A percentile compares a stretch with the other conserved stretches of the same genome.
phyloP scores from a whole-genome alignment of 2,888 invertebrate species.

The Hypercompe scribonia region DNA sequence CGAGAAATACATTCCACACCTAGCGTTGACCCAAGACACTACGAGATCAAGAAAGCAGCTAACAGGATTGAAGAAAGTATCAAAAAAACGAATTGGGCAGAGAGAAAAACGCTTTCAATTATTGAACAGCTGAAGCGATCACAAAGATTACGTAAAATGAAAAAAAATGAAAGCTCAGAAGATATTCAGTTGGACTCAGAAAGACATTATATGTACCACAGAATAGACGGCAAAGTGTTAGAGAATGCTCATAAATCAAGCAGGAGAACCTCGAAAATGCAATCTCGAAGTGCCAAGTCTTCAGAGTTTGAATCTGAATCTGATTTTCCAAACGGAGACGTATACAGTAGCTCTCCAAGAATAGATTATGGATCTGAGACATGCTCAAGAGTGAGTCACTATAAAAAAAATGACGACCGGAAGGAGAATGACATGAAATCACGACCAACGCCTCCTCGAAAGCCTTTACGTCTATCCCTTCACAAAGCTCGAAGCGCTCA shows the following conservation, averaged over 20 bases:
- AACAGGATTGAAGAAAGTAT: constrained; percentile 81
- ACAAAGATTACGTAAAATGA: constrained; percentile 75
- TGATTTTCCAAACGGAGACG: constrained; percentile 80
- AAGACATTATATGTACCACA: constrained; percentile 76
- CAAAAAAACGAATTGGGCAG: constrained; percentile 84
- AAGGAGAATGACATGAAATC: constrained; percentile 79
- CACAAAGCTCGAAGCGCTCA: constrained; percentile 94
- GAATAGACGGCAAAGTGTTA: constrained; percentile 84
- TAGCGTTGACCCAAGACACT: constrained; percentile 64
- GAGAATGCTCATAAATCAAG: constrained; percentile 86
- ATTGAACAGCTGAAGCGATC: constrained; percentile 81
- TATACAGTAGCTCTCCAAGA: constrained; percentile 75
- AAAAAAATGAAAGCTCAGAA: constrained; percentile 79
- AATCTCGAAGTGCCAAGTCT: constrained; percentile 89
- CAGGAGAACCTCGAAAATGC: constrained; percentile 77
- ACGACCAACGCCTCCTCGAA: constrained; percentile 93
- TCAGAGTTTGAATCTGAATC: constrained; percentile 93
- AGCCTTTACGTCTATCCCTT: constrained; percentile 92
- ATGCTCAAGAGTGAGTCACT: constrained; percentile 77
- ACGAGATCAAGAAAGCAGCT: constrained; percentile 76
- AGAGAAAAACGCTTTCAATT: constrained; percentile 80
- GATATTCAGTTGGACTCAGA: constrained; percentile 83
- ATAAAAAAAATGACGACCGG: constrained; percentile 76
- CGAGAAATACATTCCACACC: constrained; percentile 61
- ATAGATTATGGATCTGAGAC: constrained; percentile 88